Conservation (phyloP, 2,113 vertebrate species). For the Bombycilla garrulus region DNA sequence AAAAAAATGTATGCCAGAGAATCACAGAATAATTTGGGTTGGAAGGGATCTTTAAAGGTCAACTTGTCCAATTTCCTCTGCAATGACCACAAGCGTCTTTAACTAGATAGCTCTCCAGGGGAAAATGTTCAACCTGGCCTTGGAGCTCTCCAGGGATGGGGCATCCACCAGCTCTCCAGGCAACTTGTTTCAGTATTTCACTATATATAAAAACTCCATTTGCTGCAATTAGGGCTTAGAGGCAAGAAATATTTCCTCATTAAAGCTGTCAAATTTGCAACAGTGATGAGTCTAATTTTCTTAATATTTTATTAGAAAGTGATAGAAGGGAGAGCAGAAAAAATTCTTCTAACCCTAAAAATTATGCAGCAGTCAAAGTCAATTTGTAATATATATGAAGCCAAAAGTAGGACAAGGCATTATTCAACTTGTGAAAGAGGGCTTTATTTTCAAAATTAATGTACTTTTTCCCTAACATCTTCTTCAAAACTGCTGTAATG, state of each 20-base stretch:
- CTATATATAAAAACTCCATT: background rate
- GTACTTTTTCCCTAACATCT: background rate
- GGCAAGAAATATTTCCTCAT: background rate
- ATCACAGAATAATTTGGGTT: background rate
- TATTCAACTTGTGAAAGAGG: background rate
- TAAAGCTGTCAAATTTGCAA: background rate
- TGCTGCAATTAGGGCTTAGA: background rate
- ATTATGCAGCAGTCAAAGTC: background rate
- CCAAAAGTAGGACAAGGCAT: background rate
- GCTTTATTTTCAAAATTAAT: background rate
- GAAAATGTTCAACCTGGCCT: background rate
- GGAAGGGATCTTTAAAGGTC: background rate
- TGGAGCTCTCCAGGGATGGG: background rate
- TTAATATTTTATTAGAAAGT: background rate
- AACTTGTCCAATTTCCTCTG: background rate
- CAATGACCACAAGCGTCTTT: background rate
- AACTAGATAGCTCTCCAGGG: too few species aligned
- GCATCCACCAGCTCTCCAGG: background rate
- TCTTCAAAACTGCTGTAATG: background rate
- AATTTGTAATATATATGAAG: background rate
- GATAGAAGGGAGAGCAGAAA: background rate
- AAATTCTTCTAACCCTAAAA: background rate
- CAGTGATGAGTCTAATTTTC: background rate
- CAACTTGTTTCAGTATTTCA: background rate
- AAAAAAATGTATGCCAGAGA: background rate